A percentile compares a stretch with the other conserved stretches of the same genome.
Evolutionary conservation across 2,113 vertebrate genomes (phyloP).

Genomic region (Corythornis cristatus): DNA sequence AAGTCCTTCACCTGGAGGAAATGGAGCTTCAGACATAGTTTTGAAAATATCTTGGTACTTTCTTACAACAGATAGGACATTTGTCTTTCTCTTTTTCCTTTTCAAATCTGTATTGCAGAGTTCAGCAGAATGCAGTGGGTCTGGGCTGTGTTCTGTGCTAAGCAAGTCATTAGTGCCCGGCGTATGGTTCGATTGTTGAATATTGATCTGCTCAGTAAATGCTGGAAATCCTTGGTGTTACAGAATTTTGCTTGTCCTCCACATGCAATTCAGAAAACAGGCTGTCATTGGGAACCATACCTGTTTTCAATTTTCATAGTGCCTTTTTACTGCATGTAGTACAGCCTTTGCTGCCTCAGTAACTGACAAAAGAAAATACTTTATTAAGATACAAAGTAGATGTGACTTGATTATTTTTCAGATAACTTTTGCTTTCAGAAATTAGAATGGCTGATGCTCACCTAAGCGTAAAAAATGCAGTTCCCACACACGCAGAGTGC

Average conservation of each 20-base stretch:
- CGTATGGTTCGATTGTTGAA: background rate
- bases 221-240: background rate
- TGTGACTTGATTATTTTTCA: conserved; percentile 41
- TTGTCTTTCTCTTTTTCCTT: background rate
- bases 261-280: background rate
- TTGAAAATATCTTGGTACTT: background rate
- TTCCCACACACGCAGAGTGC: background rate
- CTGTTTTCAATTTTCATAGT: background rate
- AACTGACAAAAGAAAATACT: background rate
- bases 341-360: background rate
- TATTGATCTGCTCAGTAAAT: background rate
- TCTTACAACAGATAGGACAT: background rate
- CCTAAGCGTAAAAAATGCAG: conserved; percentile 55
- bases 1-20: background rate
- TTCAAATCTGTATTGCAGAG: background rate
- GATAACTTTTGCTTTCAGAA: conserved; percentile 69
- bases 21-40: background rate
- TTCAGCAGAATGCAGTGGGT: background rate
- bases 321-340: background rate
- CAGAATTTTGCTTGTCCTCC: background rate
- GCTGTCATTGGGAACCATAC: background rate
- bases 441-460: conserved; percentile 77
- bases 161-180: background rate
- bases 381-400: conserved; percentile 13
- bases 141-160: background rate